Evolutionary conservation across 2,113 vertebrate genomes (phyloP).

Genomic region (Apeltes quadracus): DNA sequence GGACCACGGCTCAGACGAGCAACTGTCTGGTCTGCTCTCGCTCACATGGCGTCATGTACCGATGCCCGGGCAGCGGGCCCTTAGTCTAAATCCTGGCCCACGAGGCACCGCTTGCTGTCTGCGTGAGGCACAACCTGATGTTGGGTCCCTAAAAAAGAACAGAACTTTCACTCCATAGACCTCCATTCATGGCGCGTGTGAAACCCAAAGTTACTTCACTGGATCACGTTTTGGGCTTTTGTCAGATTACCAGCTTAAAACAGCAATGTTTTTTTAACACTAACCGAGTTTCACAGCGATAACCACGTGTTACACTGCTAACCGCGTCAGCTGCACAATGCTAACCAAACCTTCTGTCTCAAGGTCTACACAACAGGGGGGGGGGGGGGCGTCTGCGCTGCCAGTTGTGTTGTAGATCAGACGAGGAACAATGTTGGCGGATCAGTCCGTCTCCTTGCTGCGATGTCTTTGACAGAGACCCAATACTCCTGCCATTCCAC

Average conservation of each 20-base stretch:
- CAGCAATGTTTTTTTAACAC: neutral
- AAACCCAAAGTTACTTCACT: neutral
- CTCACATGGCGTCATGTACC: neutral
- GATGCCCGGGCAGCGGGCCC: neutral
- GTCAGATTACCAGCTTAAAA: neutral
- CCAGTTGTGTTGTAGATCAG: slow-evolving; percentile 60
- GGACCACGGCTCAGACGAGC: slow-evolving; percentile 62
- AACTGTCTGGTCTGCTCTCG: slow-evolving; percentile 36
- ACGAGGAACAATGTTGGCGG: slow-evolving; percentile 52
- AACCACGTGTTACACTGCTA: neutral
- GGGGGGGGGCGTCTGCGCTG: slow-evolving; percentile 31
- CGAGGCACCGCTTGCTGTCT: neutral
- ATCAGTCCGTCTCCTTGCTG: slow-evolving; percentile 44
- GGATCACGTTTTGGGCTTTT: neutral
- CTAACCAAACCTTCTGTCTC: neutral
- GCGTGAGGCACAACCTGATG: neutral
- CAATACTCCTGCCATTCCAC: slow-evolving; percentile 28
- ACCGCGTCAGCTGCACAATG: neutral
- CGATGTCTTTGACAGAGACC: slow-evolving; percentile 51
- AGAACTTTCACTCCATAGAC: neutral
- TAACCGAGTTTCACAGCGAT: neutral
- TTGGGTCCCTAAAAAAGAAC: neutral
- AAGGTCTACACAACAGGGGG: neutral
- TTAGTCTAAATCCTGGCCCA: neutral
- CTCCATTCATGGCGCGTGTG: neutral